Base-by-base conservation (phyloP, 1,140 invertebrate species). In the Pseudomyrmex flavicornis region DNA sequence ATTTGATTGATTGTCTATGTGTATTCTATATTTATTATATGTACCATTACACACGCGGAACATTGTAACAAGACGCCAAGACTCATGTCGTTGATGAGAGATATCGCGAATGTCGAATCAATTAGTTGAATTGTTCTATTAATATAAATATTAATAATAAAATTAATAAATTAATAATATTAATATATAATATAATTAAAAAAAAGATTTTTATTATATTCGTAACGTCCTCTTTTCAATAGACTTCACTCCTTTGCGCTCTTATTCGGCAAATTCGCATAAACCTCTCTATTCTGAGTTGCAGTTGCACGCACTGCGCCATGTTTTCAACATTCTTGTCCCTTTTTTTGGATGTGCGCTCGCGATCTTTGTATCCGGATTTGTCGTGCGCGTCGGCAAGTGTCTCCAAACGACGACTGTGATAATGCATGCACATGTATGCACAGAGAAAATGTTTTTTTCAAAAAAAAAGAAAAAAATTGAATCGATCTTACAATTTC, bases 201-300 rank as follows among this genome's bases (percentile, higher is more conserved):
- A 73, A 8, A 59, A 3, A 22, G 20, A 54, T 54, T 13, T 54
- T 20, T 20, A 50, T 50, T 12, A 20, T 15, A 7, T 20, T 20
- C 7, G n/a, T n/a, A n/a, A n/a, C n/a, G 2, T 26, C 2, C 26
- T 26, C 26, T 26, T 26, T 26, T 26, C 2, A 26, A 35, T 52
- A 52, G 2, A 17, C 12, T n/a, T 76, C 8, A 35, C 35, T 35
- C 5, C 5, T 35, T 26, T 0, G 17, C 2, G 44, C 46, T n/a
- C 9, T 2, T 9, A 22, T 12, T 26, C 4, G 7, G n/a, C 58
- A 13, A 13, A 74, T 63, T 59, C 63, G 52, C 20, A 76, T 20
- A 0, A 66, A 76, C 74, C 61, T 76, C 9, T 76, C 74, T 76
- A 54, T 66, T 66, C 74, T 76, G 61, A 66, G 5, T 54, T 76